Base-by-base conservation (phyloP, 2,113 vertebrate species). In the Hypocryptadius cinnamomeus region DNA sequence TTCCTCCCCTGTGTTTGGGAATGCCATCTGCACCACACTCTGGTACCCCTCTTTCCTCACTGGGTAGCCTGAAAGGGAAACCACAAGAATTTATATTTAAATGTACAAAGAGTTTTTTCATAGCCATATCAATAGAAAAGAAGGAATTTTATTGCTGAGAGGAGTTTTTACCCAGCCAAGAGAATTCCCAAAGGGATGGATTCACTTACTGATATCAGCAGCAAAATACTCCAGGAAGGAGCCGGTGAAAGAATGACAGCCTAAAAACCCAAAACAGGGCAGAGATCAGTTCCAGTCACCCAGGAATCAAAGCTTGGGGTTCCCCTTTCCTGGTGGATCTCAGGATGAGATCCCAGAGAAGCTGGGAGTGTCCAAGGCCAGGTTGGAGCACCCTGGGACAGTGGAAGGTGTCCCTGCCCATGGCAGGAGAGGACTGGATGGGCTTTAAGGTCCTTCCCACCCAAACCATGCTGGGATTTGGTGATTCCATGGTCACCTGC, bases 191-290 rank as follows among this genome's bases (percentile, higher is more conserved):
- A 33, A 28, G 4, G 9, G 5, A n/a, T 0, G 4, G 8, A 21
- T 59, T 23, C 59, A 99, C 99, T 98, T 97, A 99, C 99, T 99
- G 95, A 99, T 99, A 70, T 98, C 98, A 66, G 98, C 98, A 78
- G 97, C 97, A 79, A 97, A 98, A 90, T 99, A 99, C 30, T 99
- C 98, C 82, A 99, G 71, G 96, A 99, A 98, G 72, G 99, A 99
- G 13, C 99, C 99, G 3, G 96, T 95, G 94, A 99, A 99, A 24
- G 98, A 99, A 60, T 96, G 96, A 77, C 99, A 99, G 44, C 98
- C 99, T 99, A 56, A 25, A 91, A 65, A 59, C 11, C 31, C 86
- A 71, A 53, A 71, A 15, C 6, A 37, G 30, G 7, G 9, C 10
- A 16, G 20, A 27, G 10, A 70, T 33, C 79, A 86, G 87, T 11